phyloP scores from a whole-genome alignment of 2,888 invertebrate genomes.

The Tillus elongatus region DNA sequence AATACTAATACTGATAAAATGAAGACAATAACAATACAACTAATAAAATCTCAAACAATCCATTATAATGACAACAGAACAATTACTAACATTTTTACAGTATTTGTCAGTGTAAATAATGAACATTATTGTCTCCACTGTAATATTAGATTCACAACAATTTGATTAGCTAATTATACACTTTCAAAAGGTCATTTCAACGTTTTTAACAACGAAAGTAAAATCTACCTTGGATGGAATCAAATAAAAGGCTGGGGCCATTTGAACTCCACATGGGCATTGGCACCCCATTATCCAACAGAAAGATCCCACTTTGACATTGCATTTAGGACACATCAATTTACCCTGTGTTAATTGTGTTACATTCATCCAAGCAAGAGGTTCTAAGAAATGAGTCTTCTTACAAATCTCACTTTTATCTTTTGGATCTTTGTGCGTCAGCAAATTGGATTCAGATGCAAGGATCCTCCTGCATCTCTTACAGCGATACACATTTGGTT shows the following conservation, averaged over 20 bases:
- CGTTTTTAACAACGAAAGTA: conserved; percentile 79
- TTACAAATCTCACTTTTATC: conserved; percentile 46
- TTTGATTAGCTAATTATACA: no score
- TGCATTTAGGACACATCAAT: conserved; percentile 77
- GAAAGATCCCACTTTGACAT: conserved; percentile 77
- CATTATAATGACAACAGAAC: no score
- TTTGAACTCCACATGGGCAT: conserved; percentile 83
- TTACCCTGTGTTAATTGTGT: conserved; percentile 67
- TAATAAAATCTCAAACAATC: no score
- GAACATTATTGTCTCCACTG: no score
- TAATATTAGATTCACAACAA: no score
- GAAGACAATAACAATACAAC: no score
- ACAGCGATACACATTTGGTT: conserved; percentile 77
- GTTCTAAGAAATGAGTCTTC: conserved; percentile 78
- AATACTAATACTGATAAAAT: no score
- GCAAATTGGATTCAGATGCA: conserved; percentile 70
- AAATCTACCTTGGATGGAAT: conserved; percentile 86
- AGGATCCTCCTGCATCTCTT: conserved; percentile 70
- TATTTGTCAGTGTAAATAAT: no score
- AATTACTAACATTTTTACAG: no score
- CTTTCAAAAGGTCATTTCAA: conserved; percentile 56
- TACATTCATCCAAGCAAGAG: conserved; percentile 82
- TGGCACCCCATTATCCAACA: conserved; percentile 87
- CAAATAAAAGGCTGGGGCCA: conserved; percentile 85
- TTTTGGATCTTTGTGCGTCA: conserved; percentile 59